Conservation (phyloP, 1,140 invertebrate species). For the Brachionus rubens region DNA sequence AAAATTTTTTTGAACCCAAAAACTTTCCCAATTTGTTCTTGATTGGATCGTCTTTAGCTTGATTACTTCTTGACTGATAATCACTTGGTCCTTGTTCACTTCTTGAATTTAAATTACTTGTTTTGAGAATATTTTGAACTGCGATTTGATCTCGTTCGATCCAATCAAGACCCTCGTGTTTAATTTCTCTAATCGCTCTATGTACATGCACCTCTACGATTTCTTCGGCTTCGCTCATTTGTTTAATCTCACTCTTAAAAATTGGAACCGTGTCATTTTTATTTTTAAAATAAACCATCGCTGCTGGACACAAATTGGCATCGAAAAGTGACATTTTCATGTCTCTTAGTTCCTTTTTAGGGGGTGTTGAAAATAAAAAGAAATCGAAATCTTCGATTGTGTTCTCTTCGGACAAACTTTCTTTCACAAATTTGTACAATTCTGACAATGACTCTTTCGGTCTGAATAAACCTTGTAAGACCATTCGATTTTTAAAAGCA, state of each 20-base stretch:
- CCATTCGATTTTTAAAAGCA: slow-evolving; percentile 31
- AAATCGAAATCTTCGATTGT: slow-evolving; percentile 7
- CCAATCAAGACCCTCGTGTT: slow-evolving; percentile 31
- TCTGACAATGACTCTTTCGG: slow-evolving; percentile 27
- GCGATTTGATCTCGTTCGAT: slow-evolving; percentile 11
- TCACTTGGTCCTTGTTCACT: background rate
- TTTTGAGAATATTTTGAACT: slow-evolving; percentile 35
- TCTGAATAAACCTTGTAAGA: slow-evolving; percentile 38
- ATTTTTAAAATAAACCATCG: slow-evolving; percentile 37
- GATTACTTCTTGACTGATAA: background rate
- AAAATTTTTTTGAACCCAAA: slow-evolving; percentile 30
- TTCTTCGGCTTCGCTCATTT: slow-evolving; percentile 23
- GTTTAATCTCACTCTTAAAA: slow-evolving; percentile 1
- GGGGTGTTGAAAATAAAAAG: slow-evolving; percentile 36
- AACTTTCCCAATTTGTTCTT: slow-evolving; percentile 37
- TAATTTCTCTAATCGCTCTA: background rate
- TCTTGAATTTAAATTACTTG: background rate
- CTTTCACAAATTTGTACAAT: slow-evolving; percentile 38
- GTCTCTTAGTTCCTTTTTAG: background rate
- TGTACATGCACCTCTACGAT: slow-evolving; percentile 9
- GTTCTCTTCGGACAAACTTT: slow-evolving; percentile 5
- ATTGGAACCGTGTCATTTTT: slow-evolving; percentile 19
- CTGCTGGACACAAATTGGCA: slow-evolving; percentile 19
- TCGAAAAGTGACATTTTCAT: slow-evolving; percentile 30
- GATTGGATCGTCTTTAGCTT: background rate